These are phyloP conservation scores for Lutjanus campechanus DNA, from an alignment of 2,797 vertebrate genomes.

Conservation along the genomic window DNA sequence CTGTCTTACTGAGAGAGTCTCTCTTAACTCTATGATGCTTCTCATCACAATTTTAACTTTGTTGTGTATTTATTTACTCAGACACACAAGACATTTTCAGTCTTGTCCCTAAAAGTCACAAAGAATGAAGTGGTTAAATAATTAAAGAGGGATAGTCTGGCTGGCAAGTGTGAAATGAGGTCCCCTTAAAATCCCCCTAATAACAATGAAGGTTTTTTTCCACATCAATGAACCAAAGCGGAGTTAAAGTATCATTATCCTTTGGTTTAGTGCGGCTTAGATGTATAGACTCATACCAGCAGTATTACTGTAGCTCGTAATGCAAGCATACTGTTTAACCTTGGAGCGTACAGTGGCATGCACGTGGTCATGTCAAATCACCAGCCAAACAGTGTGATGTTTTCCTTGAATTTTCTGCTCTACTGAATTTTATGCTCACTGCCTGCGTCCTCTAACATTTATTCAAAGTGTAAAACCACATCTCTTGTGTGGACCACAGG, in stretches of 20 bases:
- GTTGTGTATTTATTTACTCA: background rate
- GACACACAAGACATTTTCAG: background rate
- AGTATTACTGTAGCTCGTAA: background rate
- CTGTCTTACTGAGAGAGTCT: constrained; percentile 15
- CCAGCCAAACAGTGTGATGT: background rate
- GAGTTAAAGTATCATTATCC: background rate
- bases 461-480: background rate
- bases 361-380: constrained; percentile 13
- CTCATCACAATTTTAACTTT: background rate
- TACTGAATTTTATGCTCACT: background rate
- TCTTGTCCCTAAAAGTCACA: background rate
- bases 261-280: background rate
- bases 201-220: background rate
- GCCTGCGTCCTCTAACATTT: background rate
- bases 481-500: background rate
- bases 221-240: background rate
- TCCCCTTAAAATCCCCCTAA: background rate
- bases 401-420: background rate
- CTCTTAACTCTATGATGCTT: background rate
- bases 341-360: background rate
- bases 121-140: background rate
- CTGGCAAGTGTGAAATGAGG: background rate
- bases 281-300: background rate
- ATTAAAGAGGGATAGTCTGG: background rate
- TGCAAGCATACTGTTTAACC: constrained; percentile 2